These are phyloP conservation scores for Pardosa pseudoannulata DNA, from an alignment of 2,888 invertebrate genomes.

Conservation along the genomic window DNA sequence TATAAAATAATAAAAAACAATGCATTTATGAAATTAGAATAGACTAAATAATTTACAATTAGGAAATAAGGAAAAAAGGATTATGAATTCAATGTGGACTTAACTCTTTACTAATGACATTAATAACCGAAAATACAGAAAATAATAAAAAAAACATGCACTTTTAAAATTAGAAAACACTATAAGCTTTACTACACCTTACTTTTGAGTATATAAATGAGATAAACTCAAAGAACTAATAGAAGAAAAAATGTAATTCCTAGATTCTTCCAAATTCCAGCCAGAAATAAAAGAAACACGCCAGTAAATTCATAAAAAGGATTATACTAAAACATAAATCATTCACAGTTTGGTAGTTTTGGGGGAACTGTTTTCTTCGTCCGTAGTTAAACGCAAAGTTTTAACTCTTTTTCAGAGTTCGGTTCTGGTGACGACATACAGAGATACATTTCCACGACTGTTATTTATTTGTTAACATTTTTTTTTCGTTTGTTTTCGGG, in stretches of 20 bases:
- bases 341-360: slow-evolving; percentile 38
- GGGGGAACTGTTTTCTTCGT: not conserved
- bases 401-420: slow-evolving; percentile 30
- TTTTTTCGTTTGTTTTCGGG: not conserved
- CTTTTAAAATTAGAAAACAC: slow-evolving; percentile 47
- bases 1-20: too few relatives aligned
- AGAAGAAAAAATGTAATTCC: not conserved
- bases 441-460: slow-evolving; percentile 8
- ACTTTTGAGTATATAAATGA: slow-evolving; percentile 20
- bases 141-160: not conserved
- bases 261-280: not conserved
- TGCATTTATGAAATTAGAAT: too few relatives aligned
- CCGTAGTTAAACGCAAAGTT: slow-evolving; percentile 28
- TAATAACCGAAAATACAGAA: too few relatives aligned
- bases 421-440: slow-evolving; percentile 26
- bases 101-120: too few relatives aligned
- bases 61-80: too few relatives aligned
- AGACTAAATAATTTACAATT: too few relatives aligned
- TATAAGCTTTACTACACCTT: slow-evolving; percentile 24
- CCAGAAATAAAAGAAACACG: not conserved
- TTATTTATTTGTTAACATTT: not conserved
- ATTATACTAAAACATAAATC: slow-evolving; percentile 29
- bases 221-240: not conserved
- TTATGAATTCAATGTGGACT: too few relatives aligned
- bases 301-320: slow-evolving; percentile 4